Evolutionary conservation across 2,797 vertebrate genomes (phyloP), one percentile per base, ranked within the genome.

Genomic region (Anabacerthia variegaticeps): DNA sequence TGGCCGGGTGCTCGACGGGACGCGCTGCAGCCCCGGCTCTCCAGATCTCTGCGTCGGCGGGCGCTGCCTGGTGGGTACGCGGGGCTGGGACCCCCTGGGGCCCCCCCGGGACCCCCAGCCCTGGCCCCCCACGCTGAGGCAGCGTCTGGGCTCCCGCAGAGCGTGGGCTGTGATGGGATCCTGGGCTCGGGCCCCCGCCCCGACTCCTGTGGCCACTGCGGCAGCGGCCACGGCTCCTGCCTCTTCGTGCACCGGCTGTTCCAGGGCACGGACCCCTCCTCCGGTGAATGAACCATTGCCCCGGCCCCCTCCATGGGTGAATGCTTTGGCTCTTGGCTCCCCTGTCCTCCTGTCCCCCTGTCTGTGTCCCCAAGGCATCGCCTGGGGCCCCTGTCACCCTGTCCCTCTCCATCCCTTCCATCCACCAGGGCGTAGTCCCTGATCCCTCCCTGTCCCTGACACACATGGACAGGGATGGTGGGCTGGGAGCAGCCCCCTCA

Each of bases 1-100:
- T 16, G 98, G 98, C 6, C 96, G 98, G 12, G 98, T 98, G 32
- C 95, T 98, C 93, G 98, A 98, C 1, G 98, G 98, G 8, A 98
- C 98, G 8, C 97, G 89, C 58, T 98, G 98, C 81, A 9, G 96
- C 51, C 97, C 91, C 0, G 91, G 94, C n/a, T 87, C 97, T 32
- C 94, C 71, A 2, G 97, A 95, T 10, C 96, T 98, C 92, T 98
- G 98, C 32, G 92, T 98, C 18, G 92, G 94, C 0, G 98, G 98
- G 37, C 97, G 84, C 77, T 98, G 98, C 83, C 79, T 98, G 52
- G 98, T 98, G 94, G 97, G 98, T 88, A 55, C 1, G 0, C 0
- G 0, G 27, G 12, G 22, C 34, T 0, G 5, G 27, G 32, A 44
- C 24, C 32, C 34, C 32, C 2, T 0, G 0, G 27, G 32, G 22